Evolutionary conservation across 2,888 invertebrate genomes (phyloP).

Genomic region (Iselma pallidipennis): DNA sequence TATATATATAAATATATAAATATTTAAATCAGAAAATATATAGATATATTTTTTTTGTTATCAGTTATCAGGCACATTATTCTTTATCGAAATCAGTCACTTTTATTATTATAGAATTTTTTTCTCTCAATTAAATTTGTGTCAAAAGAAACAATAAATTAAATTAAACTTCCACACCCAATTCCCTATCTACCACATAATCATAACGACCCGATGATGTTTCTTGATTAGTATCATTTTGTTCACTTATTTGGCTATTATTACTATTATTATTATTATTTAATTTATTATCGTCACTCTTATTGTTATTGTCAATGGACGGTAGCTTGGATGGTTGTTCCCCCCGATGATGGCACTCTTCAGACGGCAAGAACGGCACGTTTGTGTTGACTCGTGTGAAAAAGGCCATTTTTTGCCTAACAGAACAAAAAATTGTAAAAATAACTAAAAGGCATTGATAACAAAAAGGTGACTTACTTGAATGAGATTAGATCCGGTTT

Average conservation of each 20-base stretch:
- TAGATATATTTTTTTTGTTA: conserved; percentile 9
- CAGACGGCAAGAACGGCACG: conserved; percentile 75
- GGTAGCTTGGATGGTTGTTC: conserved; percentile 8
- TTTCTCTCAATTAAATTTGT: conserved; percentile 18
- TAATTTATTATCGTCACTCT: conserved; percentile 38
- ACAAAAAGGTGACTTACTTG: conserved; percentile 73
- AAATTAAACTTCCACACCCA: conserved; percentile 81
- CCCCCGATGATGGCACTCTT: conserved; percentile 57
- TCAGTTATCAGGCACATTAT: conserved; percentile 8
- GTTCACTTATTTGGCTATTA: conserved; percentile 38
- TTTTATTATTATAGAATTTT: conserved; percentile 23
- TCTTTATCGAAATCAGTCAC: conserved; percentile 8
- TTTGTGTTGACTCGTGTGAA: conserved; percentile 82
- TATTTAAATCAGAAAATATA: conserved; percentile 26
- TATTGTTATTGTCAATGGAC: conserved; percentile 33
- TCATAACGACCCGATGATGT: conserved; percentile 65
- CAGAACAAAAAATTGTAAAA: conserved; percentile 45
- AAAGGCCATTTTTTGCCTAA: conserved; percentile 95
- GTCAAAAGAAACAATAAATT: conserved; percentile 16
- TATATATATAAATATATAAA: conserved; percentile 16
- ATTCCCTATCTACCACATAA: conserved; percentile 80
- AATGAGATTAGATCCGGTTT: conserved; percentile 91
- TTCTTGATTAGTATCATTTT: conserved; percentile 43
- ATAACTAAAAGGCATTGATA: conserved; percentile 8
- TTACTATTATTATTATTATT: conserved; percentile 51